These are phyloP conservation scores for Sapayoa aenigma DNA, from an alignment of 2,113 vertebrate species.

Conservation along the genomic window DNA sequence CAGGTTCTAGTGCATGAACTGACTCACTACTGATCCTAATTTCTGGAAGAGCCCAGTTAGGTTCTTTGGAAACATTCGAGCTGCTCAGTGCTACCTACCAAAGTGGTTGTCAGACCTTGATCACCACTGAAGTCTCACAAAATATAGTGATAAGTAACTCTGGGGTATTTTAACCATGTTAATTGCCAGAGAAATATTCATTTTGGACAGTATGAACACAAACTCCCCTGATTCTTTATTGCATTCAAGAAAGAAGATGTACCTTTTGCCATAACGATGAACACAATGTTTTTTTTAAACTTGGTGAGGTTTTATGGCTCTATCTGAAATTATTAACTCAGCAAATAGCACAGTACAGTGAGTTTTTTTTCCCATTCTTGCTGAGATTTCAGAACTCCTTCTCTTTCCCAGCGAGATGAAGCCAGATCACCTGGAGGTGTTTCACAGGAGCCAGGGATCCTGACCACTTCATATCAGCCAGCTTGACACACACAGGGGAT, in stretches of 20 bases:
- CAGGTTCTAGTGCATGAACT: background rate
- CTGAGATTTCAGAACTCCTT: background rate
- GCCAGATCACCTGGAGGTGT: background rate
- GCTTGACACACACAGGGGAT: background rate
- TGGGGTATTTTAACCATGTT: background rate
- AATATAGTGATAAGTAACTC: background rate
- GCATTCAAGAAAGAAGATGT: background rate
- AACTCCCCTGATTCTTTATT: background rate
- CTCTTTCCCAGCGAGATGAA: background rate
- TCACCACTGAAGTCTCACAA: background rate
- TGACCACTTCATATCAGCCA: background rate
- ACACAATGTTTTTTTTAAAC: background rate
- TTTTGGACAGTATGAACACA: background rate
- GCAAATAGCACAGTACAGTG: background rate
- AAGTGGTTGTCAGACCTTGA: background rate
- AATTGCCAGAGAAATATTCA: background rate
- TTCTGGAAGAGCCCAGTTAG: background rate
- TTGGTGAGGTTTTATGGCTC: background rate
- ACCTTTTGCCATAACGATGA: background rate
- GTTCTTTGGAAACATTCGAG: background rate
- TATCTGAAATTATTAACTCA: conserved; percentile 1
- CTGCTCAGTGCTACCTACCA: background rate
- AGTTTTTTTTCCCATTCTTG: background rate
- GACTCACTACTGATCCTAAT: background rate
- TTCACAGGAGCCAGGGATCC: background rate